Conservation (phyloP, 2,113 vertebrate genomes). For the Anguilla rostrata region DNA sequence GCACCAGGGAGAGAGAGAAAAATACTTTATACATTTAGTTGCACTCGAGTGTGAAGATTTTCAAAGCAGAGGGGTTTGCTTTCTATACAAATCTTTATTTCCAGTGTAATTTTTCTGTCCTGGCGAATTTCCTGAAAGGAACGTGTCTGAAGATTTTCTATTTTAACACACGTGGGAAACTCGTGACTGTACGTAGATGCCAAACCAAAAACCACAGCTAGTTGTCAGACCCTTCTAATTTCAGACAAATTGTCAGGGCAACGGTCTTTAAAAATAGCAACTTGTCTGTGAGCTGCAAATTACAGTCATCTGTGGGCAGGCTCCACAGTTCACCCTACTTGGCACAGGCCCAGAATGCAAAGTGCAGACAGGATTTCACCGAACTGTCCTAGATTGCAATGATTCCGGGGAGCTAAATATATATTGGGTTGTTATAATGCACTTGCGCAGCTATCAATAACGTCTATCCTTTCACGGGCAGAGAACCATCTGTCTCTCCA, state of each 20-base stretch:
- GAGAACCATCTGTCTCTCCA: background rate
- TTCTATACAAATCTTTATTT: conserved; percentile 5
- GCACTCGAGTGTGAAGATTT: background rate
- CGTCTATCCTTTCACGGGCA: background rate
- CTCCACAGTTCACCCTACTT: conserved; percentile 60
- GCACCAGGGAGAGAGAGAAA: background rate
- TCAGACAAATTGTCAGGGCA: conserved; percentile 63
- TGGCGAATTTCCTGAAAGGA: conserved; percentile 5
- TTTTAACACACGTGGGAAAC: conserved; percentile 65
- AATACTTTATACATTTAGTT: background rate
- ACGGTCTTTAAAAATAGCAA: conserved; percentile 61
- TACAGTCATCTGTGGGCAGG: conserved; percentile 48
- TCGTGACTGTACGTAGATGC: conserved; percentile 48
- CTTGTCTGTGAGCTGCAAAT: conserved; percentile 43
- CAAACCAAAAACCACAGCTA: conserved; percentile 56
- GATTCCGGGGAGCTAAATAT: background rate
- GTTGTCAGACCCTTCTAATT: conserved; percentile 65
- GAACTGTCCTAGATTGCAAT: background rate
- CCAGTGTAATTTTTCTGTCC: conserved; percentile 25
- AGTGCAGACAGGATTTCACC: background rate
- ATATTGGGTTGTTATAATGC: background rate
- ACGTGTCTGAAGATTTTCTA: conserved; percentile 42
- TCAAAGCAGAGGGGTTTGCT: background rate
- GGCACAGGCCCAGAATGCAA: conserved; percentile 36
- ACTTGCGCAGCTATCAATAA: background rate